Percentiles rank a stretch among this genome's conserved stretches.
phyloP scores from a whole-genome alignment of 2,797 vertebrate species.

The Cetoscarus ocellatus region DNA sequence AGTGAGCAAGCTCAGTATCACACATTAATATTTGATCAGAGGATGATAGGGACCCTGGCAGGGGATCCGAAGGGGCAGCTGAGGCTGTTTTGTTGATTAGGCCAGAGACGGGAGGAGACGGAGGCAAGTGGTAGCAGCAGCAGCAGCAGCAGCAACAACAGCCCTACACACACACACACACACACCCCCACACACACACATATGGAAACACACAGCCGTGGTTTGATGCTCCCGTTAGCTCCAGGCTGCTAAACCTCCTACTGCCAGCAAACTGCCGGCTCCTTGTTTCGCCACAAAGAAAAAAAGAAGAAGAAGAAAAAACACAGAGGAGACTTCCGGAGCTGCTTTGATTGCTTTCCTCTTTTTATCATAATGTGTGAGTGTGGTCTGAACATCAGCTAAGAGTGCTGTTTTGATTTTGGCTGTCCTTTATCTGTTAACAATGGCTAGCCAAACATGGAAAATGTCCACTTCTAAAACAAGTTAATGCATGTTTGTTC shows the following conservation, averaged over 20 bases:
- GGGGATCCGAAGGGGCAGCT: constrained; percentile 98
- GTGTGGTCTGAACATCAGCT: constrained; percentile 53
- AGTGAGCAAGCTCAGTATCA: constrained; percentile 99
- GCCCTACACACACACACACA: constrained; percentile 72
- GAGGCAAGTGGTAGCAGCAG: constrained; percentile 65
- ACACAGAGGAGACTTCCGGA: constrained; percentile 74
- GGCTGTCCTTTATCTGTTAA: too few species aligned
- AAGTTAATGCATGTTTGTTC: neutral
- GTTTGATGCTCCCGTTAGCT: constrained; percentile 85
- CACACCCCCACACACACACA: constrained; percentile 76
- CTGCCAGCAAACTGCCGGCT: constrained; percentile 84
- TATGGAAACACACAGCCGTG: constrained; percentile 57
- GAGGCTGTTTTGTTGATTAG: constrained; percentile 96
- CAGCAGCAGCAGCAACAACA: constrained; percentile 63
- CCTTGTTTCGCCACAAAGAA: constrained; percentile 71
- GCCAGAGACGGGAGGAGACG: constrained; percentile 87
- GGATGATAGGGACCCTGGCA: constrained; percentile 99
- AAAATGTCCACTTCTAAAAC: neutral
- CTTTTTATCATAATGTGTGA: constrained; percentile 51
- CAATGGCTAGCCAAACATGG: neutral
- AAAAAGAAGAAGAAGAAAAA: constrained; percentile 41
- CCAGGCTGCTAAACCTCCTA: constrained; percentile 81
- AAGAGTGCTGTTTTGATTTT: constrained; percentile 1
- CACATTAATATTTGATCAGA: constrained; percentile 99
- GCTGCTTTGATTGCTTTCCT: constrained; percentile 75